phyloP scores from a whole-genome alignment of 2,113 vertebrate species.

The Sakesphorus luctuosus region DNA sequence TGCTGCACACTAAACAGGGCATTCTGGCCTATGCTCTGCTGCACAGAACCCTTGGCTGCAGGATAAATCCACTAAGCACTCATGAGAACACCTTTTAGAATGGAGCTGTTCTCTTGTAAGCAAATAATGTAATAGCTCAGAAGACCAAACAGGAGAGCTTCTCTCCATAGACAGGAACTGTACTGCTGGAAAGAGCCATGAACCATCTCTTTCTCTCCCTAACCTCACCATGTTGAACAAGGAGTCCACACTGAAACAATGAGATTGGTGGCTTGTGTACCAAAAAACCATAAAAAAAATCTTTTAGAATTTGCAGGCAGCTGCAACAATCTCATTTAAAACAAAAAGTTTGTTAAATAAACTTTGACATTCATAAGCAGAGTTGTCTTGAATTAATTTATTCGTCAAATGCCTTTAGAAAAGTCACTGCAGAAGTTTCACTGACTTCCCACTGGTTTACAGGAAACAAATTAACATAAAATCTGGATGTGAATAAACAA shows the following conservation, averaged over 20 bases:
- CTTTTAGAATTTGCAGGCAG: not conserved
- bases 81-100: not conserved
- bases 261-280: not conserved
- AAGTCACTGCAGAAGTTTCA: not conserved
- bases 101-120: not conserved
- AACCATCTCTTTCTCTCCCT: rapidly evolving
- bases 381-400: not conserved
- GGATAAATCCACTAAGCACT: not conserved
- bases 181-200: not conserved
- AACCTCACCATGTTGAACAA: not conserved
- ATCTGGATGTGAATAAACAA: not conserved
- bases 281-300: not conserved
- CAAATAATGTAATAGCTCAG: not conserved
- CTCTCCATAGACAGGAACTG: not conserved
- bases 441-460: not conserved
- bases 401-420: not conserved
- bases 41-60: not conserved
- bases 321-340: not conserved
- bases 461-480: not conserved
- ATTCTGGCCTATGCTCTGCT: not conserved
- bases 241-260: not conserved
- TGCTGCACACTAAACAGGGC: rapidly evolving
- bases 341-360: not conserved
- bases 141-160: not conserved
- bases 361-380: not conserved